Percentiles rank a stretch among this genome's conserved stretches.
Evolutionary conservation across 1,140 invertebrate genomes (phyloP).

Genomic region (Bradynema listronoti): DNA sequence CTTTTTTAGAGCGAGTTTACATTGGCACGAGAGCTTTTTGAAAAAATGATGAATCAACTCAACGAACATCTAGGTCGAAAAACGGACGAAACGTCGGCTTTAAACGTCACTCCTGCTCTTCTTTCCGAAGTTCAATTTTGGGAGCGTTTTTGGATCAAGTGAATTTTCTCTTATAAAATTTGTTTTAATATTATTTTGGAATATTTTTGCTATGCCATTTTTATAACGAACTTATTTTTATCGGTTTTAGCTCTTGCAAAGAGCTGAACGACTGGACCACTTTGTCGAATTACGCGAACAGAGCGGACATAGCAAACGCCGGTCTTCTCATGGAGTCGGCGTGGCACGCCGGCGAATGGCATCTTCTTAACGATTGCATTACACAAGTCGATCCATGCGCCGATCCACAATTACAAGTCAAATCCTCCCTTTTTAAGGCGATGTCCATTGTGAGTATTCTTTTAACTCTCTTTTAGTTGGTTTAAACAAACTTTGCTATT

Average conservation of each 20-base stretch:
- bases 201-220: constrained; percentile 8
- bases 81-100: constrained; percentile 6
- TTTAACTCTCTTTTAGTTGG: too few species aligned
- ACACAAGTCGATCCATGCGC: constrained; percentile 26
- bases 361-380: constrained; percentile 14
- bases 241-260: constrained; percentile 23
- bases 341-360: constrained; percentile 35
- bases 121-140: constrained; percentile 23
- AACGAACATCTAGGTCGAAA: constrained; percentile 17
- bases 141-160: constrained; percentile 27
- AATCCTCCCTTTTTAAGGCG: constrained; percentile 23
- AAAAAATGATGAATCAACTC: constrained; percentile 25
- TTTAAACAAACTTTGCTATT: too few species aligned
- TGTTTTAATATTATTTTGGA: constrained; percentile 1
- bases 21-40: constrained; percentile 21
- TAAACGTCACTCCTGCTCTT: constrained; percentile 16
- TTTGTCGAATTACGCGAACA: constrained; percentile 23
- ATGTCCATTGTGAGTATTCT: constrained; percentile 21
- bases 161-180: constrained; percentile 9
- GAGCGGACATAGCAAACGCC: constrained; percentile 25
- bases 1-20: constrained; percentile 15
- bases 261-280: constrained; percentile 41
- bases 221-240: neutral
- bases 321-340: constrained; percentile 28
- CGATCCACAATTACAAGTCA: constrained; percentile 16